These are phyloP conservation scores for Sylvia borin DNA, from an alignment of 2,797 vertebrate species.

Conservation along the genomic window DNA sequence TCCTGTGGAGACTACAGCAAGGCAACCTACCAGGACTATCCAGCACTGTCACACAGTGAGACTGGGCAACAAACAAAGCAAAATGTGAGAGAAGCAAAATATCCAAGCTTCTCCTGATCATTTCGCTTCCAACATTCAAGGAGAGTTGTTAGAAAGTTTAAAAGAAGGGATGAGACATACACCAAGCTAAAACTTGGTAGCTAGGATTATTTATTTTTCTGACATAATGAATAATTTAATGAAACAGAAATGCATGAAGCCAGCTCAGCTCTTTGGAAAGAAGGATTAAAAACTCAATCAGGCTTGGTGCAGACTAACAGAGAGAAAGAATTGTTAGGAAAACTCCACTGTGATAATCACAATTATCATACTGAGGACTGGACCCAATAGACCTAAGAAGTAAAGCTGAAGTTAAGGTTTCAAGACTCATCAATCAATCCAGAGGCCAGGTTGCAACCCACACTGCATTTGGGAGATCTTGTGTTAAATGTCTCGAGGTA, in stretches of 20 bases:
- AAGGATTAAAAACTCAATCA: not conserved
- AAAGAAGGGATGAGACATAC: not conserved
- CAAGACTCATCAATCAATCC: not conserved
- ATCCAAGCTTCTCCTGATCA: not conserved
- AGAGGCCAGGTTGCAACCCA: not conserved
- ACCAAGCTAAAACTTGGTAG: not conserved
- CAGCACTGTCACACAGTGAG: not conserved
- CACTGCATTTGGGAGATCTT: not conserved
- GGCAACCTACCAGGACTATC: not conserved
- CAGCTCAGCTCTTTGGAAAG: not conserved
- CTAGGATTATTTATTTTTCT: not conserved
- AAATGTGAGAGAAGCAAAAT: not conserved
- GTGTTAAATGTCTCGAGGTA: not conserved
- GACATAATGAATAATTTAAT: not conserved
- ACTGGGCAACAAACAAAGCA: not conserved
- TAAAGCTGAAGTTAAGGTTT: not conserved
- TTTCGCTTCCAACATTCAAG: not conserved
- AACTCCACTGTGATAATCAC: not conserved
- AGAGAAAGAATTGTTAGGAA: not conserved
- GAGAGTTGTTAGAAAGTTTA: not conserved
- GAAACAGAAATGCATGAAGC: not conserved
- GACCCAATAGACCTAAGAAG: not conserved
- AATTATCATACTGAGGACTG: not conserved
- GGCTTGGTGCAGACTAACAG: not conserved
- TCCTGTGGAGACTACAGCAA: not conserved